phyloP scores from a whole-genome alignment of 2,797 vertebrate species.

The Silurus lanzhouensis region DNA sequence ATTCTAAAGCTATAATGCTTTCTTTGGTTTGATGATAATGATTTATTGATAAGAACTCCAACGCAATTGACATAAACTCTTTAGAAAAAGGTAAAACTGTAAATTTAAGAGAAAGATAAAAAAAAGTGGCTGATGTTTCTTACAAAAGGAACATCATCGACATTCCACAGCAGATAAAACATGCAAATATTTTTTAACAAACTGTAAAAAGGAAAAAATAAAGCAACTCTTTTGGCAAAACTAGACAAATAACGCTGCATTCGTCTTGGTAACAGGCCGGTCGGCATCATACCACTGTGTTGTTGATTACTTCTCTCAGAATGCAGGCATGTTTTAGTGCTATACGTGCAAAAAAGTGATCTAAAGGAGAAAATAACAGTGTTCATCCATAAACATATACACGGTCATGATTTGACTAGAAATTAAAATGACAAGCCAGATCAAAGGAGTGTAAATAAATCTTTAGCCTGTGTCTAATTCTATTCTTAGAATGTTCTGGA shows the following conservation, averaged over 20 bases:
- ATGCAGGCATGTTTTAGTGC: not conserved
- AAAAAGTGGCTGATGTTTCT: not conserved
- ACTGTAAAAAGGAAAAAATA: not conserved
- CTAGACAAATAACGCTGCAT: not conserved
- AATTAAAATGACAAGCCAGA: conserved; percentile 36
- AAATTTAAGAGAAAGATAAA: not conserved
- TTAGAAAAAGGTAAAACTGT: not conserved
- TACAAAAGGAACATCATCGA: not conserved
- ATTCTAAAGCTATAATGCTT: no score
- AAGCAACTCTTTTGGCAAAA: not conserved
- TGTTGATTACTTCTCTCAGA: not conserved
- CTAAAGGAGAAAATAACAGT: not conserved
- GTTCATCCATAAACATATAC: conserved; percentile 21
- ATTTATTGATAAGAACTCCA: no score
- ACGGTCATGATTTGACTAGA: conserved; percentile 14
- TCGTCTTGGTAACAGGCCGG: not conserved
- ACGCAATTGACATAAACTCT: no score
- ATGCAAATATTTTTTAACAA: not conserved
- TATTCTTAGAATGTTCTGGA: conserved; percentile 8
- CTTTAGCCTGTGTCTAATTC: conserved; percentile 24
- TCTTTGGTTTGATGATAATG: no score
- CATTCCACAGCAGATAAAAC: not conserved
- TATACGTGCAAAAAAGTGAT: not conserved
- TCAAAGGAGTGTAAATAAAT: conserved; percentile 33
- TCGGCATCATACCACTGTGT: not conserved